Evolutionary conservation across 2,797 vertebrate genomes (phyloP), one percentile per base, ranked within the genome.

Genomic region (Parambassis ranga): DNA sequence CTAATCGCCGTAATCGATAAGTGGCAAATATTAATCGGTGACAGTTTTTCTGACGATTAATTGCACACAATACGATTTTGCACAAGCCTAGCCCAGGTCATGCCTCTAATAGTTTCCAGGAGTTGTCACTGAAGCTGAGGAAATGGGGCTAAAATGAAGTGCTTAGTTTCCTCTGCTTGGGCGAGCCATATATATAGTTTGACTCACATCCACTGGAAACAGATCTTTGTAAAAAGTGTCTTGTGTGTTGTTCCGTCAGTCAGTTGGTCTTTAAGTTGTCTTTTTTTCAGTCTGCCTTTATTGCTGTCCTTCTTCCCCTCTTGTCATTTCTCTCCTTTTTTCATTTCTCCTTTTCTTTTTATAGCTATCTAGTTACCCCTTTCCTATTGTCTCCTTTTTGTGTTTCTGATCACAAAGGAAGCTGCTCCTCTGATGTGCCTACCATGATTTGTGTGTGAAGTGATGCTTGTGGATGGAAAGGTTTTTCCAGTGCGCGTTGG

Each of bases 61-160:
- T n/a, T n/a, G n/a, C n/a, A n/a, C n/a, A n/a, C n/a, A n/a, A n/a
- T n/a, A n/a, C n/a, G n/a, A n/a, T n/a, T n/a, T n/a, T n/a, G n/a
- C n/a, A n/a, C n/a, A n/a, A n/a, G n/a, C n/a, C n/a, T n/a, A n/a
- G n/a, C n/a, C 24, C 27, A 42, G 42, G 39, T 79, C 66, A 62
- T 77, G 50, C 59, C 48, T 82, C 52, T 81, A 75, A 84, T 85
- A 75, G 73, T 83, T 87, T 87, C 82, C 72, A 81, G 75, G 60
- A 85, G 81, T 71, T 71, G 67, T 82, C 79, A 75, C 60, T 71
- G 15, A 60, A 63, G 36, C 65, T 20, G 39, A 65, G 71, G 71
- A 86, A 89, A 88, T 75, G 72, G 72, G 52, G 52, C 46, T 72
- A 41, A 77, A 76, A 73, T 71, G 38, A 83, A 79, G 57, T 33